A percentile compares a stretch with the other conserved stretches of the same genome.
These are phyloP conservation scores for Glaucomys volans DNA, from an alignment of 2,113 vertebrate genomes.

Conservation along the genomic window DNA sequence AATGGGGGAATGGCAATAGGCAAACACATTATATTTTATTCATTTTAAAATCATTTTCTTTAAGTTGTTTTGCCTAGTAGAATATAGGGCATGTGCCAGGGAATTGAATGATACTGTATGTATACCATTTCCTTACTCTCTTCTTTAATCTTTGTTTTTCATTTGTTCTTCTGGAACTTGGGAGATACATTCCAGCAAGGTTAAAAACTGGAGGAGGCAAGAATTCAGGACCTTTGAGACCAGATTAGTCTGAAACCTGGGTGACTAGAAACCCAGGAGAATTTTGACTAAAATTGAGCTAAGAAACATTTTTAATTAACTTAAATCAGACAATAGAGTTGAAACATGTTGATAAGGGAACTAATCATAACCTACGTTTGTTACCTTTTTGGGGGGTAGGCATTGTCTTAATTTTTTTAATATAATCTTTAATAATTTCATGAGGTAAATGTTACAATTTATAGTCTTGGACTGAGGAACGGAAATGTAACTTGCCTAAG, in stretches of 20 bases:
- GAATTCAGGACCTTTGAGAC: neutral
- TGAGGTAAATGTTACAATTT: neutral
- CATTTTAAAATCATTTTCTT: constrained; percentile 17
- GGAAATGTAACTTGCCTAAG: constrained; percentile 14
- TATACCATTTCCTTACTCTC: constrained; percentile 35
- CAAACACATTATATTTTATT: neutral
- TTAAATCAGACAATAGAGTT: constrained; percentile 9
- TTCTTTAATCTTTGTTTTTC: neutral
- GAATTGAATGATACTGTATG: neutral
- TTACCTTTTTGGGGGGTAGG: constrained; percentile 4
- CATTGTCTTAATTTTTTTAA: constrained; percentile 1
- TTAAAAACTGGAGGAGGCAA: neutral
- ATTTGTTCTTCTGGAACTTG: constrained; percentile 14
- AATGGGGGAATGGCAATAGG: neutral
- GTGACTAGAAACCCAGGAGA: neutral
- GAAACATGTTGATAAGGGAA: neutral
- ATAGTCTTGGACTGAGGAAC: neutral
- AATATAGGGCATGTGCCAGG: neutral
- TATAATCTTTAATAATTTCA: neutral
- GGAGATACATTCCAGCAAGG: neutral
- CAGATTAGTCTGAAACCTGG: constrained; percentile 42
- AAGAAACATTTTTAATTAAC: constrained; percentile 39
- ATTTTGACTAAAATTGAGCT: constrained; percentile 38
- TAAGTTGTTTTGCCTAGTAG: constrained; percentile 6
- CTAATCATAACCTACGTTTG: neutral